phyloP scores from a whole-genome alignment of 1,140 invertebrate species.

The Drosophila mojavensis region DNA sequence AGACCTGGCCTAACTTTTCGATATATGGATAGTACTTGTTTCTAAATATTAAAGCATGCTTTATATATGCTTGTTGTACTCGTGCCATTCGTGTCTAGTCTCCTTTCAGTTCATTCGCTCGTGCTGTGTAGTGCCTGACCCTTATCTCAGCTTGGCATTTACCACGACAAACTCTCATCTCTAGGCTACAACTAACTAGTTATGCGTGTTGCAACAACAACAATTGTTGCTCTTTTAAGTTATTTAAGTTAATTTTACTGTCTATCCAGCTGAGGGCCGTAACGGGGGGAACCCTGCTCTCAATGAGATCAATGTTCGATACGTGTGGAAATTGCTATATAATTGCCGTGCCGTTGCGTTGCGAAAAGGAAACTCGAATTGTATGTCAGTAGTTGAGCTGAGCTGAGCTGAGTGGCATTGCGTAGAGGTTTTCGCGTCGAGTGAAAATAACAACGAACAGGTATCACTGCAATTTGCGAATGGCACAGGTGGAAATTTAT shows the following conservation, averaged over 20 bases:
- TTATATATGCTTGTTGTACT: too few species aligned
- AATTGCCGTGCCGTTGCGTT: constrained; percentile 49
- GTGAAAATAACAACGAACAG: constrained; percentile 52
- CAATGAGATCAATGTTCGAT: constrained; percentile 76
- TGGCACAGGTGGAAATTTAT: constrained; percentile 81
- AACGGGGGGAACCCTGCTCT: background rate
- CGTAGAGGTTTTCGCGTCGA: constrained; percentile 38
- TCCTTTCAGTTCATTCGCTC: too few species aligned
- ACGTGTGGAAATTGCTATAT: constrained; percentile 79
- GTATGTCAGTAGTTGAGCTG: constrained; percentile 27
- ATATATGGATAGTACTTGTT: too few species aligned
- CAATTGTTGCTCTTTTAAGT: background rate
- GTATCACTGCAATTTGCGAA: constrained; percentile 79
- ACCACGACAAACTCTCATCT: background rate
- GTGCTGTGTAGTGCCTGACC: too few species aligned
- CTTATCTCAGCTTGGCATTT: background rate
- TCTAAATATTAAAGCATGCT: too few species aligned
- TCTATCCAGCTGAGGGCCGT: constrained; percentile 13
- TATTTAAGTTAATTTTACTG: constrained; percentile 61
- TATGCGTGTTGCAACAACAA: constrained; percentile 22
- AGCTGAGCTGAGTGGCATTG: constrained; percentile 36
- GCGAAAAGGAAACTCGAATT: constrained; percentile 70
- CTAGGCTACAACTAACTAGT: constrained; percentile 54
- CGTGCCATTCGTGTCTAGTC: too few species aligned
- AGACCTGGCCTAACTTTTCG: too few species aligned